Evolutionary conservation across 2,888 invertebrate genomes (phyloP).

Genomic region (Lochmaea crataegi): DNA sequence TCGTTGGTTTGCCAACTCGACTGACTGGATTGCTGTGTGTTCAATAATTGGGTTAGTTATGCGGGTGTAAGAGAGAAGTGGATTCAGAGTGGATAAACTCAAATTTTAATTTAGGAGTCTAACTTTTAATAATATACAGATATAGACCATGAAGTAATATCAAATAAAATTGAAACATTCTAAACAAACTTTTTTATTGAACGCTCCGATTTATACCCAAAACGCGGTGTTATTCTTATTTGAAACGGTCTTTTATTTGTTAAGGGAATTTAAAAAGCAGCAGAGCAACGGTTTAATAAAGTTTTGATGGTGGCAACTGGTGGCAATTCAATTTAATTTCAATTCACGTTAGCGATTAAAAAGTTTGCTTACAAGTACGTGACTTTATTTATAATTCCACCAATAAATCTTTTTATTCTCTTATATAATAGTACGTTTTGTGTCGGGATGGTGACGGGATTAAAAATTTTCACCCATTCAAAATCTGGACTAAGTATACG

Average conservation of each 20-base stretch:
- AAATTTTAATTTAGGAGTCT: background rate
- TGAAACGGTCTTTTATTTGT: conserved; percentile 11
- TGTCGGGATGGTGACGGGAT: conserved; percentile 6
- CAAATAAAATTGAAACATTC: too few species aligned
- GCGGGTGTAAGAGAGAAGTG: background rate
- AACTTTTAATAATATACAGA: too few species aligned
- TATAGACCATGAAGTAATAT: too few species aligned
- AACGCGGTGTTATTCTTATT: conserved; percentile 3
- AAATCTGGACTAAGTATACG: background rate
- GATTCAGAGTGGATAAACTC: background rate
- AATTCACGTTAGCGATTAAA: conserved; percentile 54
- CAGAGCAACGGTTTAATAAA: conserved; percentile 52
- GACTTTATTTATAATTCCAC: conserved; percentile 49
- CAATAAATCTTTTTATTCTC: conserved; percentile 36
- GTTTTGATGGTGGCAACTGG: conserved; percentile 51
- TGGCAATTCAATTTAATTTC: conserved; percentile 49
- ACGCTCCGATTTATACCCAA: conserved; percentile 2
- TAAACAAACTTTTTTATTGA: too few species aligned
- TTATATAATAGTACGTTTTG: conserved; percentile 17
- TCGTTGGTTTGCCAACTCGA: background rate
- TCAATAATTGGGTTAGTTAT: background rate
- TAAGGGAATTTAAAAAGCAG: conserved; percentile 19
- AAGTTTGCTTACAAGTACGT: conserved; percentile 53
- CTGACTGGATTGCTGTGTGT: background rate
- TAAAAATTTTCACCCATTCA: conserved; percentile 1